Base-by-base conservation (phyloP, 2,113 vertebrate genomes). In the Fulica atra region DNA sequence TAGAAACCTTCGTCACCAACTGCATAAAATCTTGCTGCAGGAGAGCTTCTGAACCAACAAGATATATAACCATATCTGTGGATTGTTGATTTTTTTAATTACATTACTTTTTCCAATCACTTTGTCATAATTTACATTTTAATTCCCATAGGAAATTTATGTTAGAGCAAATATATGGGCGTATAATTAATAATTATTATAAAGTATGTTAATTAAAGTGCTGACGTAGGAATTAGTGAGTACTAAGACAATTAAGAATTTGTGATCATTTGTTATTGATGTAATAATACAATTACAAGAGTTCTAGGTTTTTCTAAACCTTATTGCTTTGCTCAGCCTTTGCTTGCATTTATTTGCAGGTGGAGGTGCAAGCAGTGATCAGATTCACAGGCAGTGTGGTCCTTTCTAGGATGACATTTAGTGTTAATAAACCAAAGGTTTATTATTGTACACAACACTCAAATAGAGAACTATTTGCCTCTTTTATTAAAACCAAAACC, bases 1-100 rank as follows among this genome's bases (percentile, higher is more conserved):
- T 81, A 92, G 94, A 97, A 96, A 92, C 44, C 79, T 69, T 93
- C 68, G 70, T 96, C 50, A 88, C 78, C 79, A 92, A 69, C 63
- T 94, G 61, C 59, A 85, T 88, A 81, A 97, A 95, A 73, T 14
- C 23, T 81, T 91, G n/a, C 20, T 77, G 36, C 71, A 86, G 63
- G 38, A 88, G 65, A 92, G 25, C 61, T 93, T 83, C 56, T 88
- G 66, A 91, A 90, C 21, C 21, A 86, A 5, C 4, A 28, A 38
- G 59, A 81, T 76, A 23, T 20, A 36, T 9, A 31, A 44, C 13
- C 3, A 4, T 89, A 82, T 54, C 36, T 78, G 25, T 31, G 8
- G 19, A 8, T 60, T 86, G 15, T 70, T 76, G 23, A n/a, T 68
- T 93, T 89, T 46, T 80, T 3, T 29, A 79, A 79, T 68, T 68